These are phyloP conservation scores for Chlorocebus sabaeus DNA, from an alignment of 2,113 vertebrate species.

Conservation along the genomic window DNA sequence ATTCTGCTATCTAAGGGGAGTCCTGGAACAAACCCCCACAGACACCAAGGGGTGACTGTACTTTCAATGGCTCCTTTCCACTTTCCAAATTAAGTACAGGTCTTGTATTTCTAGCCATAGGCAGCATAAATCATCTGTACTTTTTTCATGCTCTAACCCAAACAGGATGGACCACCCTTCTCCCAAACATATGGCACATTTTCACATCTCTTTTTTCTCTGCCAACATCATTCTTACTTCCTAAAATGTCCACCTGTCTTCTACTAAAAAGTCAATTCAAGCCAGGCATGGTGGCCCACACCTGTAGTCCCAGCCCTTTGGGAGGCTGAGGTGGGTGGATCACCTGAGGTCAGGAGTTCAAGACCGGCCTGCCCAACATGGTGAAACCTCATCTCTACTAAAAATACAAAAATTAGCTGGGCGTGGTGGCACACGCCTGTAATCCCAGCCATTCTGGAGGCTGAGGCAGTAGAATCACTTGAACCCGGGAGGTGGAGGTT, in stretches of 20 bases:
- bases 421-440: too few relatives aligned
- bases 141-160: not conserved
- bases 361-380: too few relatives aligned
- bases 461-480: too few relatives aligned
- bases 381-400: too few relatives aligned
- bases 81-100: not conserved
- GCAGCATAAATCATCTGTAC: not conserved
- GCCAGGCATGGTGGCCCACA: too few relatives aligned
- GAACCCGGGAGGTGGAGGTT: too few relatives aligned
- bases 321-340: too few relatives aligned
- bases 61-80: not conserved
- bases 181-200: not conserved
- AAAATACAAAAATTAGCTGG: too few relatives aligned
- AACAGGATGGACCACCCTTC: not conserved
- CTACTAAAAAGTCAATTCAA: not conserved
- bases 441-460: too few relatives aligned
- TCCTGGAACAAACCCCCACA: not conserved
- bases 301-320: too few relatives aligned
- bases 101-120: not conserved
- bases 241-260: not conserved
- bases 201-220: not conserved
- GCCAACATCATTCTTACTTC: not conserved
- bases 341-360: too few relatives aligned
- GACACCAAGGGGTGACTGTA: not conserved
- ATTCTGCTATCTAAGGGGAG: not conserved